These are phyloP conservation scores for Coturnix japonica DNA, from an alignment of 2,113 vertebrate genomes.

Conservation along the genomic window DNA sequence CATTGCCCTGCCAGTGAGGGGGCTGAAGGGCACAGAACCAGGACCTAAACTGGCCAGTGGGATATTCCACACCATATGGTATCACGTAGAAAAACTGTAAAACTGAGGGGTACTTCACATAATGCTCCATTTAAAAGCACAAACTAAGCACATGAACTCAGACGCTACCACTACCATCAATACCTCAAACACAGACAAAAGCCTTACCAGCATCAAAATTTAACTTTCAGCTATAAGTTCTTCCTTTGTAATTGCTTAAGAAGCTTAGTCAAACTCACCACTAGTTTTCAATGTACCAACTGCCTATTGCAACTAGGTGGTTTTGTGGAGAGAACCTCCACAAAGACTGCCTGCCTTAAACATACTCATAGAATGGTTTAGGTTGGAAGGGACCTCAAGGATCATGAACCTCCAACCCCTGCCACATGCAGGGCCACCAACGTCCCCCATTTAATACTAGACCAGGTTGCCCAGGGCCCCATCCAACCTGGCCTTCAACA, in stretches of 20 bases:
- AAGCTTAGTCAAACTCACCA: not conserved
- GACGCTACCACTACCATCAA: not conserved
- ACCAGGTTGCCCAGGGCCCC: no score
- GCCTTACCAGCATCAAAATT: not conserved
- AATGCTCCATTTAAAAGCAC: not conserved
- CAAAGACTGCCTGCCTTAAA: not conserved
- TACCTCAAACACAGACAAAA: not conserved
- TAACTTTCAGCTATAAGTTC: not conserved
- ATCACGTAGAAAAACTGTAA: no score
- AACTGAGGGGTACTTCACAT: not conserved
- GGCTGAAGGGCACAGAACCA: no score
- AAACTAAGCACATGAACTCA: not conserved
- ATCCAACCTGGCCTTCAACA: no score
- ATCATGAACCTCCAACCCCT: no score
- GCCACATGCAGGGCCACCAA: no score
- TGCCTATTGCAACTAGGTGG: not conserved
- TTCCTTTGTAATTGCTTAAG: not conserved
- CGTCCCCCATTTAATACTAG: no score
- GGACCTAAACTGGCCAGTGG: no score
- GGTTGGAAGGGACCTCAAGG: no score
- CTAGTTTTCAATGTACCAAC: not conserved
- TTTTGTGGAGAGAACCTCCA: not conserved
- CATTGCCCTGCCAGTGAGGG: no score
- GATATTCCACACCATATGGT: no score
- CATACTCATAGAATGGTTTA: accelerated